Evolutionary conservation across 2,113 vertebrate species (phyloP), one percentile per base, ranked within the genome.

Genomic region (Acrocephalus arundinaceus): DNA sequence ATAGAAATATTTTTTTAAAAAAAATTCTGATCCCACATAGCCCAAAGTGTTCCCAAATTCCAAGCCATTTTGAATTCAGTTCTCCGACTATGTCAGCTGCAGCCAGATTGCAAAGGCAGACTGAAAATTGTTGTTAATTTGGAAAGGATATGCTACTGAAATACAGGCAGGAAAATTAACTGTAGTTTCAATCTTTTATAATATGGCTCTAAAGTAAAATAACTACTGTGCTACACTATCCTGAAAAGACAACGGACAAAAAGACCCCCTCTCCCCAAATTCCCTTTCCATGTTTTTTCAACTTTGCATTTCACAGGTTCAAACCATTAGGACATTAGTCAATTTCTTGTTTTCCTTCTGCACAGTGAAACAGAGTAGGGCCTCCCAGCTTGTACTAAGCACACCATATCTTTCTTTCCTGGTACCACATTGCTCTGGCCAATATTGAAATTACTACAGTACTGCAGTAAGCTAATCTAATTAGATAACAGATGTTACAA

Each of bases 241-340:
- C 15, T 51, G 41, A 62, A 76, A 91, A 76, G 58, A 61, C 21
- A 83, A 71, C 61, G 20, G 45, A 46, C 49, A 73, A 52, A 74
- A 87, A 41, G 16, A 58, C 10, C 5, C 10, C 7, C 3, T 35
- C 1, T 2, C 2, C 8, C 5, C 8, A 9, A 14, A 28, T 43
- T 55, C 11, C 33, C 39, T 22, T 90, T 72, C 48, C 25, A 15
- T 20, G 33, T 35, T 79, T 78, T 62, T 67, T 51, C 37, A 74
- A 46, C 28, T 62, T 72, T 51, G 28, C 58, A 58, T 80, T 92
- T 91, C 70, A 54, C n/a, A 85, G 51, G 15, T 72, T 87, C 62
- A 79, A 57, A 93, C 24, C 24, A 43, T 11, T 23, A 57, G 31
- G 27, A 43, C 33, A 63, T 43, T 13, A 58, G 33, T 37, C 24